Evolutionary conservation across 2,888 invertebrate species (phyloP).

Genomic region (Amitus sp.): DNA sequence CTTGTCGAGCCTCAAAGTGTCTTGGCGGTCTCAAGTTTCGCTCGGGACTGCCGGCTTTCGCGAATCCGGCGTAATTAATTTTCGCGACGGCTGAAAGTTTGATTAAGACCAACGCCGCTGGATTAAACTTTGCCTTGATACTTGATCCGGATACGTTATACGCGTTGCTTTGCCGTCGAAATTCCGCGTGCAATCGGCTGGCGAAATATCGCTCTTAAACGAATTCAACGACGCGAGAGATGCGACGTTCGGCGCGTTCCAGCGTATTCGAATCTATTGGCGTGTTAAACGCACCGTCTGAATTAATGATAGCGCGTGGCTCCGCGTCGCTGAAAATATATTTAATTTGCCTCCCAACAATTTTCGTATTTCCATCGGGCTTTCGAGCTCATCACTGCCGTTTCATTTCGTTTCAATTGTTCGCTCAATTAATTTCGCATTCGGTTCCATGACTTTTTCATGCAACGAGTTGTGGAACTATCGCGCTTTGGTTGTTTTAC

Average conservation of each 20-base stretch:
- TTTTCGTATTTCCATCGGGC: not conserved
- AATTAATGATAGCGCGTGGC: not conserved
- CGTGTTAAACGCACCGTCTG: not conserved
- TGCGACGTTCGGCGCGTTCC: too few relatives aligned
- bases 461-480: too few relatives aligned
- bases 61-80: constrained; percentile 26
- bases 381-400: not conserved
- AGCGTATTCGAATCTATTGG: too few relatives aligned
- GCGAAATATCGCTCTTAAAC: not conserved
- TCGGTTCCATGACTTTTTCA: too few relatives aligned
- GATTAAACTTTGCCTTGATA: constrained; percentile 10
- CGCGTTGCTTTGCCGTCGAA: not conserved
- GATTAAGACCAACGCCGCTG: constrained; percentile 21
- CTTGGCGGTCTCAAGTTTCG: constrained; percentile 27
- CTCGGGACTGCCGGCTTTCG: constrained; percentile 9
- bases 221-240: not conserved
- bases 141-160: not conserved
- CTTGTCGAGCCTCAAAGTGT: constrained; percentile 20
- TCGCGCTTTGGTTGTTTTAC: too few relatives aligned
- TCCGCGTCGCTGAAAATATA: not conserved
- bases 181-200: not conserved
- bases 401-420: not conserved
- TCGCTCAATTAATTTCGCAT: too few relatives aligned
- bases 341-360: not conserved
- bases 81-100: constrained; percentile 18